Evolutionary conservation across 2,888 invertebrate genomes (phyloP), one percentile per base, ranked within the genome.

Genomic region (Gibbula magus): DNA sequence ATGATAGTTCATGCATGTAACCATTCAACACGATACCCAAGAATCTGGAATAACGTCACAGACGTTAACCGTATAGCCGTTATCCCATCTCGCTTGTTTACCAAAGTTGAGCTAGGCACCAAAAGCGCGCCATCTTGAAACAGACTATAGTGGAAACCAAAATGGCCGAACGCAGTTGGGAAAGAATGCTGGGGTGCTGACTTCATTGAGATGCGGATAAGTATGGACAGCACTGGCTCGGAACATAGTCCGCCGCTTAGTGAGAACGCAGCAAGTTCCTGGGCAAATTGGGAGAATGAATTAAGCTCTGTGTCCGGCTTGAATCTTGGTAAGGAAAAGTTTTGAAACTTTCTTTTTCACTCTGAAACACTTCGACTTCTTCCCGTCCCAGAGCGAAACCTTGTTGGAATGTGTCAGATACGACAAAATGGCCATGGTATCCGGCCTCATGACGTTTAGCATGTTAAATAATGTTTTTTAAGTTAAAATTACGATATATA

Each of bases 211-310:
- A 83, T 83, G 81, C 81, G 79, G 67, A 67, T 79, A 66, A 79
- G 52, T 22, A 85, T 85, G 85, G 85, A 85, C 78, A 82, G 82
- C 35, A 75, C 79, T 25, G 85, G 86, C n/a, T 86, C 86, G 29
- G 89, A 88, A 77, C 87, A 88, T 75, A 90, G 89, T 78, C 87
- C 88, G 52, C 86, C 87, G 10, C 82, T 87, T 18, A 88, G 89
- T 81, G 89, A 89, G 52, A 86, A 87, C 74, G 84, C 86, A 7
- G 85, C 84, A 54, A 84, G 85, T 67, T 84, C 88, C 3, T 90
- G 90, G 90, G 83, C 85, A 16, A 85, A 86, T 67, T 86, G 87
- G 85, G 89, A 88, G 77, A 84, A 85, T 76, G 88, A 88, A 79
- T 85, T 88, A 74, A 84, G 83, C 61, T 86, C 86, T 5, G 80